Conservation (phyloP, 2,888 invertebrate species). For the Allolobophora icterica region DNA sequence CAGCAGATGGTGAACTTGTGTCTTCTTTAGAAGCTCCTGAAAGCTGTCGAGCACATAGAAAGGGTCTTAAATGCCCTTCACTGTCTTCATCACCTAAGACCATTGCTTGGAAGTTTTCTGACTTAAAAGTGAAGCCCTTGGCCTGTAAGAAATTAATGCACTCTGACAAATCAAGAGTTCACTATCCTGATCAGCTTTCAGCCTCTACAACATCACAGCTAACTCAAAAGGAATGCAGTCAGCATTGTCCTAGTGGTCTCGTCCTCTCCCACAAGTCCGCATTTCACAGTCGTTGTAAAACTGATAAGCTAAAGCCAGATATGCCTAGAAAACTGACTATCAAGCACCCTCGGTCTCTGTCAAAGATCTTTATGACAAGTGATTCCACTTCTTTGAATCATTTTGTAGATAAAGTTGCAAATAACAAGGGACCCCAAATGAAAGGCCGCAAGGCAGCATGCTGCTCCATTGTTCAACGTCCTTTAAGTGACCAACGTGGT, state of each 20-base stretch:
- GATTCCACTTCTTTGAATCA: not conserved
- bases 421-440: not conserved
- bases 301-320: not conserved
- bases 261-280: not conserved
- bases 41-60: not conserved
- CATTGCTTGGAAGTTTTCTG: not conserved
- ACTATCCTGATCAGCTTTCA: not conserved
- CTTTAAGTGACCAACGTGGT: not conserved
- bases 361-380: not conserved
- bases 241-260: not conserved
- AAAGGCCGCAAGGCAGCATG: not conserved
- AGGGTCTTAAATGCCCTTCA: not conserved
- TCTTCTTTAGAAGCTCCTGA: not conserved
- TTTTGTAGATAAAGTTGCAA: not conserved
- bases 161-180: slow-evolving; percentile 17
- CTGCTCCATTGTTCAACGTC: slow-evolving; percentile 1
- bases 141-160: not conserved
- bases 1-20: not conserved
- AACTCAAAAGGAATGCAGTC: not conserved
- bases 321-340: not conserved
- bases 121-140: not conserved
- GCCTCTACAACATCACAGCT: not conserved
- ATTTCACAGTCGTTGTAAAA: not conserved
- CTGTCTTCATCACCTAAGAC: not conserved
- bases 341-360: not conserved